phyloP scores from a whole-genome alignment of 2,113 vertebrate genomes.

The Balaenoptera acutorostrata region DNA sequence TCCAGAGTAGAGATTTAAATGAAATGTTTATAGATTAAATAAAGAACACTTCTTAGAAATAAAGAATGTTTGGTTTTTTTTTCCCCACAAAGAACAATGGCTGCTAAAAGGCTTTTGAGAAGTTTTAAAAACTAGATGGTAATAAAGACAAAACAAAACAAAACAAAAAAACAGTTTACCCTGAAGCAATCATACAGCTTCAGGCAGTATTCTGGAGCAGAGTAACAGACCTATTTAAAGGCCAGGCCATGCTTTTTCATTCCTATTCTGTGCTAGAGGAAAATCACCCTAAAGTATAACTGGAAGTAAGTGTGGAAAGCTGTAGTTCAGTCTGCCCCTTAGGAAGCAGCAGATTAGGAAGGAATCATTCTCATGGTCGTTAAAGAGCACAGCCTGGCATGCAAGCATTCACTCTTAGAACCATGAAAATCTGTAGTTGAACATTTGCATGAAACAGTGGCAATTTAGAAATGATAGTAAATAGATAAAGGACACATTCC shows the following conservation, averaged over 20 bases:
- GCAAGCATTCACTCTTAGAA: background rate
- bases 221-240: background rate
- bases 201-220: background rate
- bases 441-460: background rate
- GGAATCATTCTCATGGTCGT: background rate
- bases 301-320: background rate
- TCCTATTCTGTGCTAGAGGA: background rate
- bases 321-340: background rate
- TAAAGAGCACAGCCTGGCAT: background rate
- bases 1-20: constrained; percentile 7
- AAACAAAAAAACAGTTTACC: background rate
- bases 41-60: background rate
- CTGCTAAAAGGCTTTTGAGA: constrained; percentile 18
- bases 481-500: background rate
- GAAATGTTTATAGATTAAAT: background rate
- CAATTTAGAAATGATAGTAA: background rate
- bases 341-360: background rate
- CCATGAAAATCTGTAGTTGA: background rate
- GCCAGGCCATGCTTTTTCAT: background rate
- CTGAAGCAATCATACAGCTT: background rate
- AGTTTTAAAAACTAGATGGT: background rate
- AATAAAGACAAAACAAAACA: background rate
- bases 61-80: background rate
- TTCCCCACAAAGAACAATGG: background rate
- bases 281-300: background rate